These are phyloP conservation scores for Meteorus colon DNA, from an alignment of 2,888 invertebrate species.

Conservation along the genomic window DNA sequence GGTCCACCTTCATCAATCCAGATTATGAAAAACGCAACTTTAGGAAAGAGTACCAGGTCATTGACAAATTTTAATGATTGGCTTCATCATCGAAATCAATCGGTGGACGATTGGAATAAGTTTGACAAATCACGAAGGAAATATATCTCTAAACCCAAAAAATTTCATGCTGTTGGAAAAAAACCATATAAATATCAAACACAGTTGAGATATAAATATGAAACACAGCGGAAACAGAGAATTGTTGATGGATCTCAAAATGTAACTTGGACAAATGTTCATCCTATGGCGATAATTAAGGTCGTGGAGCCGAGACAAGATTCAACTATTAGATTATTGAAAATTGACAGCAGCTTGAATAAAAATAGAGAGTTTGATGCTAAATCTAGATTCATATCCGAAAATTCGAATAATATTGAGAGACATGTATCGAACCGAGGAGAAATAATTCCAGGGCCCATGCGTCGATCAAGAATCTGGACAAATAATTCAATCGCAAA, in stretches of 20 bases:
- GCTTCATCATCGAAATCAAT: not conserved
- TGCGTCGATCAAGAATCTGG: not conserved
- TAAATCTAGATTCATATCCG: not conserved
- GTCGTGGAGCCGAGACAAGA: not conserved
- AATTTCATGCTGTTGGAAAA: not conserved
- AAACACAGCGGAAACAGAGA: not conserved
- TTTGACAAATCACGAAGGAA: not conserved
- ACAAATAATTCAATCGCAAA: not conserved
- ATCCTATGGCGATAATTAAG: not conserved
- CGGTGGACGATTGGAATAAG: conserved; percentile 13
- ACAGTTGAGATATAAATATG: not conserved
- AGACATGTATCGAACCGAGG: not conserved
- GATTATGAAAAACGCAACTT: not conserved
- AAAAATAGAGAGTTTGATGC: not conserved
- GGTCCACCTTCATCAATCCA: not conserved
- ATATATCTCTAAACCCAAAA: not conserved
- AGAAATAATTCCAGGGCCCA: not conserved
- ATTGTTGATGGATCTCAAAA: not conserved
- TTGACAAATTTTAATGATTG: conserved; percentile 23
- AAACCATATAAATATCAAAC: not conserved
- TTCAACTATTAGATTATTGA: not conserved
- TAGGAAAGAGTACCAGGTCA: not conserved
- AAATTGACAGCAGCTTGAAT: not conserved
- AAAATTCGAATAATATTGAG: not conserved
- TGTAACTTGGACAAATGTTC: not conserved